Evolutionary conservation across 2,888 invertebrate genomes (phyloP), one percentile per base, ranked within the genome.

Genomic region (Macropis europaea): DNA sequence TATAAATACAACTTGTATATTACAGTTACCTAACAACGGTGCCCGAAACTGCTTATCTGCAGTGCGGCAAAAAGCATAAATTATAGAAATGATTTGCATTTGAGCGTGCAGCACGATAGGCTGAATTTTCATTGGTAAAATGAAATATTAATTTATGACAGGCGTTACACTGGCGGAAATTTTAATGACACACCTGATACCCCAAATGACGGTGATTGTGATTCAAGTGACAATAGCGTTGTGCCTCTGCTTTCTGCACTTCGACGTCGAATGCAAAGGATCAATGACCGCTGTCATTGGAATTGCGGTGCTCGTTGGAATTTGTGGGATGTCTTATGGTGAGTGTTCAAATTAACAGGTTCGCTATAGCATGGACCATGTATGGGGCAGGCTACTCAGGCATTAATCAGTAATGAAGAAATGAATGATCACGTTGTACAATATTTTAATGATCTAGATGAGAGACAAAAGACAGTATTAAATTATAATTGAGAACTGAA

Each of bases 281-380:
- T 93, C 93, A 0, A 83, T 94, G 17, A 61, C 91, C 0, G 90
- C 93, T 30, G 92, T 95, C 13, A 92, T 93, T n/a, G 74, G 90
- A 0, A 85, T 97, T 52, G 90, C 95, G 2, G 92, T 95, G 75
- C 90, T 96, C 76, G 93, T 94, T 79, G 97, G 97, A 0, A 90
- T 96, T 54, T 94, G 94, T 82, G 97, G 97, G 66, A 96, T 97
- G 96, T 93, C 94, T 84, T 96, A 95, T 86, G 97, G 94, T 93
- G 88, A 88, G 56, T 22, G n/a, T 9, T 19, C 1, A 1, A 19
- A 9, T 17, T 5, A 13, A 69, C 32, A 13, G 52, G 61, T 4
- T 22, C 4, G 5, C 30, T 30, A 6, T 30, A 42, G 13, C 1
- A 1, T 30, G 50, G 38, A 63, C 28, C 34, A 59, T 50, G 40